A percentile compares a stretch with the other conserved stretches of the same genome.
Evolutionary conservation across 2,797 vertebrate species (phyloP).

Genomic region (Sternotherus odoratus): DNA sequence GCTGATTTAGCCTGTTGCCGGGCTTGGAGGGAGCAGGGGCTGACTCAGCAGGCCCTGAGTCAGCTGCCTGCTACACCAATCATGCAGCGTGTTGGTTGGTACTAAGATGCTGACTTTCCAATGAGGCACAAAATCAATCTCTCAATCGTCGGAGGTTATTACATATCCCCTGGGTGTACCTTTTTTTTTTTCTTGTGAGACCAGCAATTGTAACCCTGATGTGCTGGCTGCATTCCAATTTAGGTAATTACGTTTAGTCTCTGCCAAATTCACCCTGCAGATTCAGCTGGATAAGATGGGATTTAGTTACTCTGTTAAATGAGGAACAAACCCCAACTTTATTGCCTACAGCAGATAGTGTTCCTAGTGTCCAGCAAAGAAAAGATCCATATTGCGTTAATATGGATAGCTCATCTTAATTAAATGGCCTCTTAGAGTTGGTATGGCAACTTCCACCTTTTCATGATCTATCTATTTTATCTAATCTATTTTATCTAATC

Average conservation of each 20-base stretch:
- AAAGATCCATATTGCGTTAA: rapidly evolving
- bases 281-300: background rate
- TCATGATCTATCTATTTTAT: too few relatives aligned
- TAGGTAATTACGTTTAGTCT: background rate
- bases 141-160: background rate
- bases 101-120: background rate
- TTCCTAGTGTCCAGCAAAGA: background rate
- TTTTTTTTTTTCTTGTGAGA: background rate
- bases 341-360: background rate
- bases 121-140: background rate
- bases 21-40: too few relatives aligned
- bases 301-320: background rate
- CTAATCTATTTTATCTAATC: too few relatives aligned
- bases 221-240: background rate
- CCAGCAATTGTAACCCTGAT: background rate
- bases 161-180: background rate
- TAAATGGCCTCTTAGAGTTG: too few relatives aligned
- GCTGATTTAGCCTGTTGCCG: too few relatives aligned
- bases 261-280: background rate
- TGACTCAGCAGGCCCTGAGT: too few relatives aligned
- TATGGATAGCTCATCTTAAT: too few relatives aligned
- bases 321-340: background rate
- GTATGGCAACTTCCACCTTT: too few relatives aligned
- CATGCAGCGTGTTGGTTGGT: background rate
- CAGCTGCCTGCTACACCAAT: too few relatives aligned